These are phyloP conservation scores for Drosophila aff. DNA, from an alignment of 1,140 invertebrate genomes.

Conservation along the genomic window DNA sequence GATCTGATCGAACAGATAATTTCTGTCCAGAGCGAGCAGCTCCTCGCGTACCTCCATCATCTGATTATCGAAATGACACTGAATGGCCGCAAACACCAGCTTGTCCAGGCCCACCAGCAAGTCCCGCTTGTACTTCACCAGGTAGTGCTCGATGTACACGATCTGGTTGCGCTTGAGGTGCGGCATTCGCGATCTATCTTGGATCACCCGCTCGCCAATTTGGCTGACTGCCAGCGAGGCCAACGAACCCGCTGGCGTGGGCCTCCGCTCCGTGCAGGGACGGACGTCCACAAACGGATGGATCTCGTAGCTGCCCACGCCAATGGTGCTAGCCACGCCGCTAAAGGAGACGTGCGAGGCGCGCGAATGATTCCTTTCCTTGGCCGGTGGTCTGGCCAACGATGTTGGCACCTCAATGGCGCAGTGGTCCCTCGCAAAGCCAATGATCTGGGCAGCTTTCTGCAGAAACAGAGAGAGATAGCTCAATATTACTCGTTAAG, in stretches of 20 bases:
- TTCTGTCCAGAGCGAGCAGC: conserved; percentile 60
- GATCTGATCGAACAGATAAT: conserved; percentile 66
- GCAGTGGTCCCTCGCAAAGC: conserved; percentile 58
- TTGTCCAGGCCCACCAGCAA: conserved; percentile 73
- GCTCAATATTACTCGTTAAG: neutral
- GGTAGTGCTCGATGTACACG: conserved; percentile 77
- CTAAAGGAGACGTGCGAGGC: conserved; percentile 74
- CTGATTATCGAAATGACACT: conserved; percentile 76
- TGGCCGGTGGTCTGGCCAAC: conserved; percentile 1
- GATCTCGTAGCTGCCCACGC: conserved; percentile 76
- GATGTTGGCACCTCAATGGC: conserved; percentile 50
- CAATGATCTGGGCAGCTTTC: conserved; percentile 75
- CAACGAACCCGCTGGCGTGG: conserved; percentile 77
- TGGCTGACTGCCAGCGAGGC: conserved; percentile 70
- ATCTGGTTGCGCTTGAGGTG: conserved; percentile 68
- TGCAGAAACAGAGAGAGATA: conserved; percentile 1
- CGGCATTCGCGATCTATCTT: conserved; percentile 55
- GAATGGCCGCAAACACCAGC: conserved; percentile 74
- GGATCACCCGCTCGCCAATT: conserved; percentile 57
- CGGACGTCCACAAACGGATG: conserved; percentile 78
- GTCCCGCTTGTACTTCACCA: conserved; percentile 81
- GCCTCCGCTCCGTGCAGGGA: conserved; percentile 51
- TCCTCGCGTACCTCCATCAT: conserved; percentile 79
- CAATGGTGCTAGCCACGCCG: conserved; percentile 69
- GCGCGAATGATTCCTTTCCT: conserved; percentile 48